Evolutionary conservation across 2,797 vertebrate species (phyloP).

Genomic region (Scolopax bukidnonensis): DNA sequence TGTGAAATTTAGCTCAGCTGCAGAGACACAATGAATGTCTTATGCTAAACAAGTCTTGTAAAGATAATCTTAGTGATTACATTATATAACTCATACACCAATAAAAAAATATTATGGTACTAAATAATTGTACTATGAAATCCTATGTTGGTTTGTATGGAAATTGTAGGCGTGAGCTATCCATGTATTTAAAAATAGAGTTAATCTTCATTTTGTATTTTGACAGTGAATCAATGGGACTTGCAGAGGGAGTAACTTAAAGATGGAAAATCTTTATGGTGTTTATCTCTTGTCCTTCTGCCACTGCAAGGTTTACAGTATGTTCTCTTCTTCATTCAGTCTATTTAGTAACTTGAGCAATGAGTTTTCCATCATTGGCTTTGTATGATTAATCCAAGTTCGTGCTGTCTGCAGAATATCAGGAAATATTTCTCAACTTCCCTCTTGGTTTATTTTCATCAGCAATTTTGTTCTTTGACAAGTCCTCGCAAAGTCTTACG

Average conservation of each 20-base stretch:
- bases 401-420: rapidly evolving
- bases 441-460: not conserved
- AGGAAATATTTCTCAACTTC: slow-evolving; percentile 12
- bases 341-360: slow-evolving; percentile 1
- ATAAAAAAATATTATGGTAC: not conserved
- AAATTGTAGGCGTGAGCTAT: not conserved
- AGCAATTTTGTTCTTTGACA: not conserved
- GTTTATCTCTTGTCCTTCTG: slow-evolving; percentile 28
- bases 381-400: slow-evolving; percentile 13
- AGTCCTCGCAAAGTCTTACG: not conserved
- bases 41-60: not conserved
- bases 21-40: not conserved
- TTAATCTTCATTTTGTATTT: not conserved
- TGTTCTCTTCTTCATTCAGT: not conserved
- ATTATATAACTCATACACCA: not conserved
- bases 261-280: not conserved
- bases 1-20: slow-evolving; percentile 35
- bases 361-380: slow-evolving; percentile 21
- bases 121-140: not conserved
- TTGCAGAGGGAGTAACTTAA: not conserved
- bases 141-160: not conserved
- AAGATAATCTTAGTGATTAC: not conserved
- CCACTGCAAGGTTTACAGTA: not conserved
- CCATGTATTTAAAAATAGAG: not conserved
- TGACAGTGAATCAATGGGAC: not conserved